Evolutionary conservation across 2,797 vertebrate genomes (phyloP), one percentile per base, ranked within the genome.

Genomic region (Hoplostethus atlanticus): DNA sequence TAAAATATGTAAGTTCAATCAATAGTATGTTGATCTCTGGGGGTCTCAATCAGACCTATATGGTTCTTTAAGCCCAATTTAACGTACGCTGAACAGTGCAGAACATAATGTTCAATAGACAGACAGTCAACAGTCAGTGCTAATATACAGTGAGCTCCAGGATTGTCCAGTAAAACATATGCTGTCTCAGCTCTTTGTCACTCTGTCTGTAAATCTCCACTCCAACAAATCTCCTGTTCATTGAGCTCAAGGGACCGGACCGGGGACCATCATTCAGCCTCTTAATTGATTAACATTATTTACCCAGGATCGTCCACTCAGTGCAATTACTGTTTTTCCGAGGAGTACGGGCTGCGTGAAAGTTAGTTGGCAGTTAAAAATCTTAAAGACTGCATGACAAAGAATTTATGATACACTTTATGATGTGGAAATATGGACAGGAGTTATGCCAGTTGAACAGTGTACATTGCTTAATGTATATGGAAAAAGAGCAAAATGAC

Each of bases 131-230:
- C 28, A 28, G 28, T 28, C 28, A 28, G 28, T 28, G 28, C 25
- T 28, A 12, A 52, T 52, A 52, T 28, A 13, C 10, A 28, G n/a
- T 52, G 47, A 48, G 47, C 47, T 48, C 6, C 47, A 48, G 48
- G 17, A 28, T 28, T 52, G 51, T 11, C 21, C 51, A 52, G 21
- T 28, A 28, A 52, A 52, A 28, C 51, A 52, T 10, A 42, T 42
- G 21, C 51, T 52, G 51, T 28, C 51, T 52, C 51, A 28, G 51
- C 51, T 28, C 51, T 52, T 52, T 28, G 21, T 42, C 51, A 52
- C 25, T 51, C 48, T 9, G 21, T 52, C 51, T 25, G 51, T 52
- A 52, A 52, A 52, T 52, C 51, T 52, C 51, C 51, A 52, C 28
- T 52, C 51, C 51, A 52, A 28, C 17, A 52, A 52, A 28, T 52